Base-by-base conservation (phyloP, 2,888 invertebrate genomes). In the Pandemis heparana region DNA sequence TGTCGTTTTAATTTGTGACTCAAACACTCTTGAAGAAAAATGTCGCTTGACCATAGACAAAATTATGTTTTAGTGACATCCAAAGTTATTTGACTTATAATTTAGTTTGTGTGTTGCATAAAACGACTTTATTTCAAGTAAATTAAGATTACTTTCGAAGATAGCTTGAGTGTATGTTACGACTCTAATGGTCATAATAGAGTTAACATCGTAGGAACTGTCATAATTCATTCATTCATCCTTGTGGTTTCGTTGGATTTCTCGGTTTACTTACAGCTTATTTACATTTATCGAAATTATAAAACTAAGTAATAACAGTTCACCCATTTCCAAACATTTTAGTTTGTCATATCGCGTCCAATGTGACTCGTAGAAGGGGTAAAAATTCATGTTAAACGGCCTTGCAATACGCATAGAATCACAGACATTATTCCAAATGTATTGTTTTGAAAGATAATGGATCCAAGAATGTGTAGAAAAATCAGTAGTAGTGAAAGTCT, bases 401-500 rank as follows among this genome's bases (percentile, higher is more conserved):
- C 88, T 91, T 89, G 89, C 87, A 87, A 83, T 83, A 86, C 86
- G 83, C 84, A 84, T 85, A 90, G 85, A 89, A 88, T 87, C 82
- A 85, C 84, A 82, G 83, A 90, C 84, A 87, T 81, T 87, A 87
- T 90, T 91, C 90, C 93, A 91, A 93, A 94, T 94, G 93, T 90
- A 87, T 91, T 90, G 89, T 90, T 89, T 90, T 87, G 88, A 87
- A 88, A 93, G 92, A 94, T 94, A 92, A 95, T 95, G 95, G 95
- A 95, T 94, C 94, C 94, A 87, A 94, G 94, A 92, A 94, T 95
- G 95, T 95, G 95, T 83, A 94, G 94, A 81, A 92, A 94, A 92
- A 91, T 92, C 87, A 94, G 94, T 85, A 94, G 92, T 89, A 92
- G 92, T 90, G 94, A 94, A 89, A 93, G 94, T 92, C 90, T 93